A percentile compares a stretch with the other conserved stretches of the same genome.
Conservation (phyloP, 2,113 vertebrate genomes). For the Okapia johnstoni region DNA sequence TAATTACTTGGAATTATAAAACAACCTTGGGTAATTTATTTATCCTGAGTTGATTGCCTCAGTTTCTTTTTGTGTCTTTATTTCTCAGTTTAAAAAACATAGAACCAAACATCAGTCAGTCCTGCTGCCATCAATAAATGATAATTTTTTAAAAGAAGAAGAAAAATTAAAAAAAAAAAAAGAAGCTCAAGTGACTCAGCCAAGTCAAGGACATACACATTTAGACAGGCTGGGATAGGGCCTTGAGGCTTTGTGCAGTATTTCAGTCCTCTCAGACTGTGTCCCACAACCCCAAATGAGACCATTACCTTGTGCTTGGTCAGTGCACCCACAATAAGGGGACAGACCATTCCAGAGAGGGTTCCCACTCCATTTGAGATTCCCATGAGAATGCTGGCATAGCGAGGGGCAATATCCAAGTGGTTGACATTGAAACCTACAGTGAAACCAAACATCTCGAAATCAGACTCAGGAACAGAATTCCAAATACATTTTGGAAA, state of each 20-base stretch:
- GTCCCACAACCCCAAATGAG: not conserved
- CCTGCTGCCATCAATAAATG: not conserved
- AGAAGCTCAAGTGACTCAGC: not conserved
- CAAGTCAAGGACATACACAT: not conserved
- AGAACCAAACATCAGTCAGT: not conserved
- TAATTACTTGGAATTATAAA: constrained; percentile 41
- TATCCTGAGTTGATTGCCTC: not conserved
- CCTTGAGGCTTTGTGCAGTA: not conserved
- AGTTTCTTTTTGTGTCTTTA: constrained; percentile 27
- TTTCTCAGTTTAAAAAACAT: constrained; percentile 18
- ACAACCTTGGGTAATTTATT: not conserved
- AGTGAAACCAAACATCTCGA: constrained; percentile 27
- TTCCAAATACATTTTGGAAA: not conserved
- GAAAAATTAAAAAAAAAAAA: not conserved
- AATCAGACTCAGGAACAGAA: constrained; percentile 16
- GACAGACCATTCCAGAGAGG: constrained; percentile 96
- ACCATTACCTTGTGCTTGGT: constrained; percentile 93
- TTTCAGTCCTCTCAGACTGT: not conserved
- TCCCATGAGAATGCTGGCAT: constrained; percentile 98
- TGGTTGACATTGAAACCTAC: constrained; percentile 99
- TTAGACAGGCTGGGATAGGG: not conserved
- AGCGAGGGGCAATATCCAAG: constrained; percentile 96
- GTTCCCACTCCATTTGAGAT: constrained; percentile 98
- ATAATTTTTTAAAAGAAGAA: not conserved
- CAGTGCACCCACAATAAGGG: constrained; percentile 95